Percentiles rank a stretch among this genome's conserved stretches.
Conservation (phyloP, 2,113 vertebrate genomes). For the Pomatorhinus ruficollis region DNA sequence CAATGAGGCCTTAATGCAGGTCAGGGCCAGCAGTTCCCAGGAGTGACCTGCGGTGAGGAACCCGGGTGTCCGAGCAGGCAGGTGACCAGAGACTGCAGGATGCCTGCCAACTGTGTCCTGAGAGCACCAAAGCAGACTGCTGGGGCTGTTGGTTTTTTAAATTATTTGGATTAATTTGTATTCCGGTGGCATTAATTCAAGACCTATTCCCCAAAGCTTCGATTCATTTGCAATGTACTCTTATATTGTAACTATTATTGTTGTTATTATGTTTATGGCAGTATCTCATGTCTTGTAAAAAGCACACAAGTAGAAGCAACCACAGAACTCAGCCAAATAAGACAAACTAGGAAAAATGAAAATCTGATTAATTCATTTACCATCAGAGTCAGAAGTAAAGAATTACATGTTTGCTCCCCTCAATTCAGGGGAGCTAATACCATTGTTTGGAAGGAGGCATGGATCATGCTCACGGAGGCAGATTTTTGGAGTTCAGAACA, state of each 20-base stretch:
- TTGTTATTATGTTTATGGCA: neutral
- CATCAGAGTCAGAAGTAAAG: neutral
- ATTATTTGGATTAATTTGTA: neutral
- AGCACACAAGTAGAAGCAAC: neutral
- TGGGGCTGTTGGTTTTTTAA: neutral
- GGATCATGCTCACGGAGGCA: neutral
- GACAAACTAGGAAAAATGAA: neutral
- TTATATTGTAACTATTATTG: neutral
- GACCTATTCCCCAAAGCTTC: neutral
- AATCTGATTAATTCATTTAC: neutral
- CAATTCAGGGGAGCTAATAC: neutral
- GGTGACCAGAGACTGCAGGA: neutral
- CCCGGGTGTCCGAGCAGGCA: rapidly evolving
- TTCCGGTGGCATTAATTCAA: neutral
- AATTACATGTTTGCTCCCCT: neutral
- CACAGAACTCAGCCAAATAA: neutral
- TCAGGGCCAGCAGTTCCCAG: neutral
- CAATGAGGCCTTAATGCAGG: rapidly evolving
- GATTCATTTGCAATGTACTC: neutral
- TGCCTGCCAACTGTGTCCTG: rapidly evolving
- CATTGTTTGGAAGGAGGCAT: neutral
- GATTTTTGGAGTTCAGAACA: neutral
- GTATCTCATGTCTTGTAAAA: neutral
- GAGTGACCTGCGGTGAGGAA: neutral
- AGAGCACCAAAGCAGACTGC: neutral